These are phyloP conservation scores for Nomada fabriciana DNA, from an alignment of 2,888 invertebrate species.

Conservation along the genomic window DNA sequence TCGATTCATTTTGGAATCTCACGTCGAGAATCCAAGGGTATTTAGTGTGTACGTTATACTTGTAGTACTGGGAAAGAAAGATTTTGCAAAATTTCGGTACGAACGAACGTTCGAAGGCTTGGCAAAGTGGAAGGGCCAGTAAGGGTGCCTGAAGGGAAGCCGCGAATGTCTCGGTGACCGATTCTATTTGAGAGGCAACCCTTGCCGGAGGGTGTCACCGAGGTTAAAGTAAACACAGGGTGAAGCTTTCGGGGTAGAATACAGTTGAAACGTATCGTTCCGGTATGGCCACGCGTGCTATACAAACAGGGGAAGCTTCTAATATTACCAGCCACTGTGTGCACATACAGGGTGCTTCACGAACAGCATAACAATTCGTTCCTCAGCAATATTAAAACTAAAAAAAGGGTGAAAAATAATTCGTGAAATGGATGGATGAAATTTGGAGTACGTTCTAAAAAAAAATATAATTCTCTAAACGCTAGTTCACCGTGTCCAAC, in stretches of 20 bases:
- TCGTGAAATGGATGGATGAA: too few species aligned
- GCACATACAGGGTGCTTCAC: constrained; percentile 36
- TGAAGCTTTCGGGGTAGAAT: constrained; percentile 58
- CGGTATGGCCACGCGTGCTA: constrained; percentile 81
- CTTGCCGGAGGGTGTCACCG: constrained; percentile 75
- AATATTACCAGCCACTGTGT: constrained; percentile 77
- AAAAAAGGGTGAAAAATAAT: not conserved
- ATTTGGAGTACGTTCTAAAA: too few species aligned
- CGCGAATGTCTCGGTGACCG: constrained; percentile 78
- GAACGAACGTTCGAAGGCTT: constrained; percentile 51
- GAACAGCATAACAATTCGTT: constrained; percentile 32
- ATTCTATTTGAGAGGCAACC: constrained; percentile 83
- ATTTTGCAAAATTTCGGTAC: constrained; percentile 59
- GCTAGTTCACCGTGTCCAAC: too few species aligned
- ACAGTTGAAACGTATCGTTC: too few species aligned
- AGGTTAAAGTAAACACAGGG: constrained; percentile 79
- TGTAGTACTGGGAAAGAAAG: not conserved
- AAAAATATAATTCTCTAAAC: too few species aligned
- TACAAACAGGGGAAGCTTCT: constrained; percentile 81
- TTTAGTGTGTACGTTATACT: too few species aligned
- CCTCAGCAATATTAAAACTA: constrained; percentile 26
- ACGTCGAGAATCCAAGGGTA: too few species aligned
- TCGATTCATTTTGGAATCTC: too few species aligned
- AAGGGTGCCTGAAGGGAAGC: constrained; percentile 65
- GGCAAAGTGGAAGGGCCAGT: constrained; percentile 59